Conservation (phyloP, 2,888 invertebrate genomes). For the Thera britannica region DNA sequence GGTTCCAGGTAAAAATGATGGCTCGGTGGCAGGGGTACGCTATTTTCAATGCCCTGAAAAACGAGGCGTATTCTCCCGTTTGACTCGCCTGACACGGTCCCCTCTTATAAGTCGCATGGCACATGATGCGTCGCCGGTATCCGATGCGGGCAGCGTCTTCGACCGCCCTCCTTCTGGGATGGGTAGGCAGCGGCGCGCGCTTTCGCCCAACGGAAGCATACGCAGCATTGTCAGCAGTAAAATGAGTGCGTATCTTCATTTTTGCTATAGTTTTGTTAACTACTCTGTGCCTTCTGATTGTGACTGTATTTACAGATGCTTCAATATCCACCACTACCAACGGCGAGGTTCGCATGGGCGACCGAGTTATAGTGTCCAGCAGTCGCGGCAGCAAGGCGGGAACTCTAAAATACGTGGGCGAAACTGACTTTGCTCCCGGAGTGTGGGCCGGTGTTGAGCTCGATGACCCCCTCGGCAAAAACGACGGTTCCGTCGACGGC, state of each 20-base stretch:
- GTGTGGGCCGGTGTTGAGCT: conserved; percentile 98
- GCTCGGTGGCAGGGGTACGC: conserved; percentile 95
- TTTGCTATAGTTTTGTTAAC: not conserved
- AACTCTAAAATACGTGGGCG: conserved; percentile 92
- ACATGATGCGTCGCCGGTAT: conserved; percentile 78
- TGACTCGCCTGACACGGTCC: conserved; percentile 92
- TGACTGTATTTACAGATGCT: conserved; percentile 60
- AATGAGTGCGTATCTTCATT: conserved; percentile 70
- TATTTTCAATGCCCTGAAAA: conserved; percentile 97
- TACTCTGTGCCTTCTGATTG: not conserved
- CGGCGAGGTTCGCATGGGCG: conserved; percentile 92
- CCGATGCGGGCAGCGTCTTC: conserved; percentile 79
- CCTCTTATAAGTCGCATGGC: conserved; percentile 85
- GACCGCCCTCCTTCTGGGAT: conserved; percentile 78
- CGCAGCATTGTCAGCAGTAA: conserved; percentile 82
- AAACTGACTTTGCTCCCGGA: conserved; percentile 95
- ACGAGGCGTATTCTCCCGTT: conserved; percentile 96
- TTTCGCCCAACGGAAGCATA: conserved; percentile 80
- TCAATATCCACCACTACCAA: conserved; percentile 77
- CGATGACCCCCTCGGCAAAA: conserved; percentile 97
- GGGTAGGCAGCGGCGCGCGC: conserved; percentile 70
- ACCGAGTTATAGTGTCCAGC: conserved; percentile 95
- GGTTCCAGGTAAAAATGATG: conserved; percentile 96
- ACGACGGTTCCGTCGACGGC: conserved; percentile 97
- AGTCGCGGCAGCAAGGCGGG: conserved; percentile 96